Evolutionary conservation across 2,797 vertebrate species (phyloP), one percentile per base, ranked within the genome.

Genomic region (Xiphorhynchus erythropygius): DNA sequence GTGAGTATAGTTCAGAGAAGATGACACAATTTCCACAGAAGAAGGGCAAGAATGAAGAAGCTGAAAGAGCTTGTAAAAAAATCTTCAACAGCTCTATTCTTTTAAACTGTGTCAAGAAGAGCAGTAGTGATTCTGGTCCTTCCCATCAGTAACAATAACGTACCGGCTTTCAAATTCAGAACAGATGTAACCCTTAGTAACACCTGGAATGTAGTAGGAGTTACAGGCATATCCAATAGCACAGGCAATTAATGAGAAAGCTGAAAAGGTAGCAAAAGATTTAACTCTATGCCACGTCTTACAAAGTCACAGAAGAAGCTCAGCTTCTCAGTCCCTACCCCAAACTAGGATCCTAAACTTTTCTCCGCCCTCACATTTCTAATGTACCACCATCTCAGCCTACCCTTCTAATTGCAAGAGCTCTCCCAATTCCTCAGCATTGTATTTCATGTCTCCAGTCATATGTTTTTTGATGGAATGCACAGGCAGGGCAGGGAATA

Each of bases 161-260:
- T 4, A 5, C 5, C 50, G 21, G 1, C 24, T 73, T 84, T 86
- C 42, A 78, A 50, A 55, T 49, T 59, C 35, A 63, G 22, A 19
- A 18, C 18, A 32, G 35, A n/a, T 11, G 9, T 14, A 46, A 22
- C 11, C 18, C 11, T 73, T 4, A 47, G 23, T 22, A 76, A 30
- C 8, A 70, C 9, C 35, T 70, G 49, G 27, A 70, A 2, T 22
- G 16, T 8, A 18, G 30, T 5, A 24, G 49, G 21, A 67, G 8
- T 22, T 63, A 28, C 7, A 35, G 19, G 10, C 23, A 9, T 1
- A 0, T 44, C 18, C 47, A 74, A 16, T 0, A 2, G 16, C 28
- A 21, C 25, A 3, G 8, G 7, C 17, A 71, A 25, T n/a, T 71
- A 50, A 46, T 65, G 27, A 56, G 37, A 62, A 79, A 53, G 15